phyloP scores from a whole-genome alignment of 2,797 vertebrate species.

The Spea hammondii region DNA sequence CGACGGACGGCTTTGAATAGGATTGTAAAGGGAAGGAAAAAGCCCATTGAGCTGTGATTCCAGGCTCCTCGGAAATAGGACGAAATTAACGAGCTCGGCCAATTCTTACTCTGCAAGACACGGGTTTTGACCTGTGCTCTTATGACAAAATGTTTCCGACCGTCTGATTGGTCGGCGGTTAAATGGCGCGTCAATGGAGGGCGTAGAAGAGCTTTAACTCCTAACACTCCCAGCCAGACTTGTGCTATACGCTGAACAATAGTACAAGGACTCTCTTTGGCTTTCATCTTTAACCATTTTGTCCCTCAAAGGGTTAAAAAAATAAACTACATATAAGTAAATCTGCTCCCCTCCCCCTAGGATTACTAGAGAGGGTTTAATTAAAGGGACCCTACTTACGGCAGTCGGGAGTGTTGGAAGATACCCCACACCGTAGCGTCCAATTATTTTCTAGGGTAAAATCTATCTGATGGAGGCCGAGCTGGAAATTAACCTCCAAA shows the following conservation, averaged over 20 bases:
- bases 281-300: no score
- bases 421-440: slow-evolving; percentile 21
- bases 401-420: slow-evolving; percentile 18
- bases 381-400: slow-evolving; percentile 20
- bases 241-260: neutral
- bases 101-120: slow-evolving; percentile 12
- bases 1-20: slow-evolving; percentile 53
- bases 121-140: neutral
- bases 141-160: slow-evolving; percentile 12
- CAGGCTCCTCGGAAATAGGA: slow-evolving; percentile 47
- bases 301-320: no score
- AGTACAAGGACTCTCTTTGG: no score
- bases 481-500: slow-evolving; percentile 9
- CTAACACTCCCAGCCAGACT: neutral
- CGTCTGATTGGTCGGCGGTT: slow-evolving; percentile 14
- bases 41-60: slow-evolving; percentile 40
- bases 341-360: neutral
- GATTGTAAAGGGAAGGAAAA: slow-evolving; percentile 43
- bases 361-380: neutral
- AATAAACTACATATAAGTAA: no score
- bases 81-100: slow-evolving; percentile 50
- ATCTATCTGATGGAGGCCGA: slow-evolving; percentile 38
- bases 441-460: slow-evolving; percentile 39
- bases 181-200: neutral
- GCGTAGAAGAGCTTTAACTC: neutral